These are phyloP conservation scores for Chrysodeixis includens DNA, from an alignment of 2,888 invertebrate species.

Conservation along the genomic window DNA sequence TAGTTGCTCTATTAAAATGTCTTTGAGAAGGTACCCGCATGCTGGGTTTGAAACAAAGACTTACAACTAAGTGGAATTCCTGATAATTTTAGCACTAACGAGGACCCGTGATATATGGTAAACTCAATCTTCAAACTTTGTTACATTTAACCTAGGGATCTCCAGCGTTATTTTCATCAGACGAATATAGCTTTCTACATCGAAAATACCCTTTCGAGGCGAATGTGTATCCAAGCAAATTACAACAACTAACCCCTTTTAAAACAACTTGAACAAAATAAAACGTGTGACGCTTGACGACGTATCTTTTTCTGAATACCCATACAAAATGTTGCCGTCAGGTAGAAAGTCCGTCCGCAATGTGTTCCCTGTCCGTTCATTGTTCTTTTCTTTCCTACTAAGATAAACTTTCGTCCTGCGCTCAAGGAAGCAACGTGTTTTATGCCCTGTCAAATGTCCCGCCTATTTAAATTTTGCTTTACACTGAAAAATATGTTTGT, in stretches of 20 bases:
- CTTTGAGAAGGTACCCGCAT: neutral
- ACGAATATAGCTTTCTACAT: no score
- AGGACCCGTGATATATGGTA: neutral
- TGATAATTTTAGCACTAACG: neutral
- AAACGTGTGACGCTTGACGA: slow-evolving; percentile 8
- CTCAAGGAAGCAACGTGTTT: slow-evolving; percentile 64
- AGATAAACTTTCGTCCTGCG: slow-evolving; percentile 63
- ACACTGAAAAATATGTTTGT: slow-evolving; percentile 47
- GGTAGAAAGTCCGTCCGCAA: slow-evolving; percentile 56
- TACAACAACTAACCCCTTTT: neutral
- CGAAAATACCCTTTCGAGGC: neutral
- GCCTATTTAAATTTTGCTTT: slow-evolving; percentile 59
- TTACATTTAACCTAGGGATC: neutral
- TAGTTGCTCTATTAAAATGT: neutral
- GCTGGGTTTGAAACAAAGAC: neutral
- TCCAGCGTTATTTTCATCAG: no score
- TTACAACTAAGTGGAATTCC: neutral
- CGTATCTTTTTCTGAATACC: slow-evolving; percentile 33
- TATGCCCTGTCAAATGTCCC: slow-evolving; percentile 71
- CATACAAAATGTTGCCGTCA: slow-evolving; percentile 47
- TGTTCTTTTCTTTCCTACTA: slow-evolving; percentile 61
- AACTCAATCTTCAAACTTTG: neutral
- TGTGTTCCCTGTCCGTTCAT: slow-evolving; percentile 59
- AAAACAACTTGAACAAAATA: slow-evolving; percentile 11
- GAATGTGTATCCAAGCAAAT: neutral